Percentiles rank a stretch among this genome's conserved stretches.
phyloP scores from a whole-genome alignment of 2,888 invertebrate genomes.

The Hecatera dysodea region DNA sequence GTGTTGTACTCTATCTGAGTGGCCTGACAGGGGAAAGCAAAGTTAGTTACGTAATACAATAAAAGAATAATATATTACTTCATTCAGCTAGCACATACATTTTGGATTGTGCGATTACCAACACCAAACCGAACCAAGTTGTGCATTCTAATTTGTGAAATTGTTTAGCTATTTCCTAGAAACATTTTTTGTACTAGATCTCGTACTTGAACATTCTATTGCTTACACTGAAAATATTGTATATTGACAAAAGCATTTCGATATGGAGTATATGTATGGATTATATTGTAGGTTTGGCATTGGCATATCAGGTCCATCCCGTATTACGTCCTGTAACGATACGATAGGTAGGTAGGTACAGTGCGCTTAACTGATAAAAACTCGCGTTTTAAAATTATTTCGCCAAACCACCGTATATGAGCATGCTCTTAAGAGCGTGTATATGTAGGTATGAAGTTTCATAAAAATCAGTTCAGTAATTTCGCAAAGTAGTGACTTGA shows the following conservation, averaged over 20 bases:
- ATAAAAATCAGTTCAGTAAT: too few species aligned
- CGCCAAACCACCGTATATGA: background rate
- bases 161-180: slow-evolving; percentile 30
- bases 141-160: slow-evolving; percentile 54
- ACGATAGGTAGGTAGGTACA: too few species aligned
- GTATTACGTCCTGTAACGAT: slow-evolving; percentile 48
- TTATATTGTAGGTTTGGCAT: slow-evolving; percentile 21
- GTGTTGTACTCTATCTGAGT: slow-evolving; percentile 13
- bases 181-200: slow-evolving; percentile 15
- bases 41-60: slow-evolving; percentile 55
- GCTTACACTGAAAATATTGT: background rate
- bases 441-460: too few species aligned
- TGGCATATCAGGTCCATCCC: slow-evolving; percentile 40
- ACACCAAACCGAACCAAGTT: slow-evolving; percentile 23
- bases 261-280: background rate
- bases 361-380: slow-evolving; percentile 22
- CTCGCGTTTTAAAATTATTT: slow-evolving; percentile 1
- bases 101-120: slow-evolving; percentile 46
- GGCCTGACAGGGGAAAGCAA: slow-evolving; percentile 43
- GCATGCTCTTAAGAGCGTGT: background rate
- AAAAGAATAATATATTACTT: slow-evolving; percentile 51
- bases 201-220: slow-evolving; percentile 1
- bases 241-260: background rate
- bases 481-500: too few species aligned
- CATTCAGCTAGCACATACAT: slow-evolving; percentile 41